Base-by-base conservation (phyloP, 2,888 invertebrate genomes). In the Rotaria sp. region DNA sequence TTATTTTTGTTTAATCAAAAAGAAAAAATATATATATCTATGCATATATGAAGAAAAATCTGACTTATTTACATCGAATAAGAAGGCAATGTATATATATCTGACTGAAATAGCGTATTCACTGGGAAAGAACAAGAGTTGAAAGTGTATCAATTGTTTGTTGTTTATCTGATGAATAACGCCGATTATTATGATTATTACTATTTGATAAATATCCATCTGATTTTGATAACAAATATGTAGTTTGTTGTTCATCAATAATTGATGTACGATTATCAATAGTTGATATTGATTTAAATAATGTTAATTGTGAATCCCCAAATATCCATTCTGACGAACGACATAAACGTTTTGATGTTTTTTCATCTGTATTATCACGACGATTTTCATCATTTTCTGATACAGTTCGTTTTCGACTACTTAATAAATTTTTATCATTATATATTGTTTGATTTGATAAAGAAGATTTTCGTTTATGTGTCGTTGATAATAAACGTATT, bases 311-410 rank as follows among this genome's bases (percentile, higher is more conserved):
- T 26, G 80, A 80, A 67, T 67, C 67, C 45, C 45, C 80, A 45
- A 80, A 80, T 4, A 80, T 41, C 41, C 41, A 80, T 80, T 80
- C 80, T 0, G 80, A 80, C 26, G 80, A 80, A 45, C 80, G 80
- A 80, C 80, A 80, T 80, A 80, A 45, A 80, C 80, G 80, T 80
- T 80, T 80, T 5, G 45, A 80, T 26, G 80, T 45, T 45, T 80
- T 1, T 26, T 80, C 45, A 15, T 45, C 15, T 11, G 80, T 80
- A 80, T 80, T 45, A n/a, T 80, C 80, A n/a, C 45, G 45, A 45
- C 80, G 45, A n/a, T 41, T 80, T 45, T 80, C 80, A n/a, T 41
- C 41, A 45, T 45, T 45, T n/a, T 80, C 80, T 45, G 80, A 80
- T 26, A 80, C 80, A 2, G 80, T 80, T 45, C 80, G 45, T 80